Evolutionary conservation across 2,888 invertebrate species (phyloP).

Genomic region (Encarsia formosa): DNA sequence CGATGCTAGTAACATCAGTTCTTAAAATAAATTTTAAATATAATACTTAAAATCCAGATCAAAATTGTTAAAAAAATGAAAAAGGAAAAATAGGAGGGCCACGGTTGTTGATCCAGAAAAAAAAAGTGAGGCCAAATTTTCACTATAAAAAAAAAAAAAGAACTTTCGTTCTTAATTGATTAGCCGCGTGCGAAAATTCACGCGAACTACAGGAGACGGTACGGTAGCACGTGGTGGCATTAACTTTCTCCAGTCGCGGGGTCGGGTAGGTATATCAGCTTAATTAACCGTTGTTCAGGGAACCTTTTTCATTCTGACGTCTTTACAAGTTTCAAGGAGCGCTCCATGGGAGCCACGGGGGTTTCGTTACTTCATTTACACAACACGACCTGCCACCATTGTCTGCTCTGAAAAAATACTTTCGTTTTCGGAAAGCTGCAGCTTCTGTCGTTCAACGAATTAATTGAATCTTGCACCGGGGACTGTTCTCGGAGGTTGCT

Average conservation of each 20-base stretch:
- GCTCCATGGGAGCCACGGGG: constrained; percentile 8
- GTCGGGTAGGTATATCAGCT: constrained; percentile 20
- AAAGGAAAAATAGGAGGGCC: too few species aligned
- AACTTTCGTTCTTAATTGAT: constrained; percentile 18
- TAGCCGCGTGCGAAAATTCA: constrained; percentile 3
- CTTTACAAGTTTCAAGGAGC: constrained; percentile 1
- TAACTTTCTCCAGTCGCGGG: constrained; percentile 30
- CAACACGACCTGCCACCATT: constrained; percentile 20
- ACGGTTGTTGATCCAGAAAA: not conserved
- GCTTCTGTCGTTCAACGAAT: too few species aligned
- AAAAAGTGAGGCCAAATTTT: not conserved
- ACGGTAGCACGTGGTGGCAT: constrained; percentile 22
- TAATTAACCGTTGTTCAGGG: constrained; percentile 30
- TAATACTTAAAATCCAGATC: too few species aligned
- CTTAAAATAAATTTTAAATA: too few species aligned
- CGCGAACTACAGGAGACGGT: not conserved
- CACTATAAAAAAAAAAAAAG: not conserved
- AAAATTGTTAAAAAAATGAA: too few species aligned
- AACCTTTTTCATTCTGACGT: constrained; percentile 13
- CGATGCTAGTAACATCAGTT: too few species aligned
- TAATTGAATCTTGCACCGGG: too few species aligned
- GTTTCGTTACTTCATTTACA: constrained; percentile 27
- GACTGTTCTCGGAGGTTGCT: too few species aligned
- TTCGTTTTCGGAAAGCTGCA: constrained; percentile 13
- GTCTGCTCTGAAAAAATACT: constrained; percentile 21